phyloP scores from a whole-genome alignment of 1,140 invertebrate genomes.

The Thaumatotibia leucotreta region DNA sequence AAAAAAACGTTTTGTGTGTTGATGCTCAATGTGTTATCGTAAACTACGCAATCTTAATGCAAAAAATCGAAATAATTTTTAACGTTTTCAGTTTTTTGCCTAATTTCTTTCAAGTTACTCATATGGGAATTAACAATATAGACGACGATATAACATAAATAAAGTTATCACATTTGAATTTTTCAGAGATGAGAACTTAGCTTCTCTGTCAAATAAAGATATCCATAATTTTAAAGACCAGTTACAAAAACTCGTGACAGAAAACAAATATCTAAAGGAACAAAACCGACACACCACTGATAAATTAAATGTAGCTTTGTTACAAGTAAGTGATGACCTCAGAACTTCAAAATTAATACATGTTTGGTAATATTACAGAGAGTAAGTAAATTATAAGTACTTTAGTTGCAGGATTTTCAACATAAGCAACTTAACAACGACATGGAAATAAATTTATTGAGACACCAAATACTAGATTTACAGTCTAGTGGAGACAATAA shows the following conservation, averaged over 20 bases:
- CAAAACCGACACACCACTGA: conserved; percentile 35
- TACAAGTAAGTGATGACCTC: conserved; percentile 29
- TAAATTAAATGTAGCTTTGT: conserved; percentile 40
- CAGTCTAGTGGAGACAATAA: conserved; percentile 80
- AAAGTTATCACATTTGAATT: background rate
- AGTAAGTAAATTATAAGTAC: too few relatives aligned
- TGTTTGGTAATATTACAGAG: conserved; percentile 13
- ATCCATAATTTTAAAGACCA: conserved; percentile 41
- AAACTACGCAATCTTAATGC: too few relatives aligned
- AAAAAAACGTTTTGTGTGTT: too few relatives aligned
- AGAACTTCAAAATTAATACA: background rate
- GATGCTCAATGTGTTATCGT: too few relatives aligned
- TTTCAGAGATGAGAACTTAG: conserved; percentile 46
- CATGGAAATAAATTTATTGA: conserved; percentile 79
- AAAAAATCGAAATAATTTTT: too few relatives aligned
- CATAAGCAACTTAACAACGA: conserved; percentile 57
- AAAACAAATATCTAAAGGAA: conserved; percentile 48
- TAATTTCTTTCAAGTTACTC: too few relatives aligned
- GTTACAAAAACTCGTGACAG: conserved; percentile 32
- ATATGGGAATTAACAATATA: background rate
- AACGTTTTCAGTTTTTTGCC: too few relatives aligned
- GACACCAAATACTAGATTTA: conserved; percentile 81
- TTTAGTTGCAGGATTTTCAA: conserved; percentile 52
- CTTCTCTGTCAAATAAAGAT: conserved; percentile 36
- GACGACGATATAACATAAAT: background rate